Conservation (phyloP, 2,888 invertebrate species). For the Xanthia icteritia region DNA sequence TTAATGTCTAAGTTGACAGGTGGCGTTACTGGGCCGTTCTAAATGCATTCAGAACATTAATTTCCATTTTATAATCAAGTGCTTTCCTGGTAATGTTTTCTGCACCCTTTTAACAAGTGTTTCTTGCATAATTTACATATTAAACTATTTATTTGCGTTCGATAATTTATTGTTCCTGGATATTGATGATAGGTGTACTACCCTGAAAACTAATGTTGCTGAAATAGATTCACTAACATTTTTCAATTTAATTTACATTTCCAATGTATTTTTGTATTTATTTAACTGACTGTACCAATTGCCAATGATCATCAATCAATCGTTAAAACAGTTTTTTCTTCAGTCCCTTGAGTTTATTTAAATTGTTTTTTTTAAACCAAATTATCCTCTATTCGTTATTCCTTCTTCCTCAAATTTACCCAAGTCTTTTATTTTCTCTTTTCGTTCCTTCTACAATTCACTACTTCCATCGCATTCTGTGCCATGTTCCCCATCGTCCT, state of each 20-base stretch:
- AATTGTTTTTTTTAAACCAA: not conserved
- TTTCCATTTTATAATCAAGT: constrained; percentile 18
- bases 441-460: too few species aligned
- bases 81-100: constrained; percentile 14
- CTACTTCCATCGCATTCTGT: not conserved
- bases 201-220: too few species aligned
- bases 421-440: not conserved
- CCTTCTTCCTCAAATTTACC: not conserved
- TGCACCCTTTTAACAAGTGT: constrained; percentile 3
- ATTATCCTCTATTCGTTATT: not conserved
- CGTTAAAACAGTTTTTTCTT: not conserved
- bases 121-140: constrained; percentile 19
- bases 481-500: constrained; percentile 35
- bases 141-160: not conserved
- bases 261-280: not conserved
- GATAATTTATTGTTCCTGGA: not conserved
- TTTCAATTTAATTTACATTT: not conserved
- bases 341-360: not conserved
- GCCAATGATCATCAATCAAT: not conserved
- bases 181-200: not conserved
- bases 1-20: constrained; percentile 41
- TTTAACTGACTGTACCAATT: not conserved
- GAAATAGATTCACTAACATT: not conserved
- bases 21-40: constrained; percentile 40
- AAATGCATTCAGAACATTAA: constrained; percentile 23